These are phyloP conservation scores for Nylanderia fulva DNA, from an alignment of 1,140 invertebrate species.

Conservation along the genomic window DNA sequence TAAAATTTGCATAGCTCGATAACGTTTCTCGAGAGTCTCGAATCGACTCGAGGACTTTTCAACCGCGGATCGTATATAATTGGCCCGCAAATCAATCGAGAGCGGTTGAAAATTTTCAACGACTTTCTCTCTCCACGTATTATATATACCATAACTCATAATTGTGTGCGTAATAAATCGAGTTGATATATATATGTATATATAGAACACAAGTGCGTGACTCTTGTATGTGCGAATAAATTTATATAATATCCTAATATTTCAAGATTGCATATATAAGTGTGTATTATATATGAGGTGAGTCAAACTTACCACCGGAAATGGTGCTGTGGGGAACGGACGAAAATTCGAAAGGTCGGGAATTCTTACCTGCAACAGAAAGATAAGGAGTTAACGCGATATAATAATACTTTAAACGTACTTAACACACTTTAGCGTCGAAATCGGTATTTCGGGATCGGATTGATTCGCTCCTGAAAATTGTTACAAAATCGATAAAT, in stretches of 20 bases:
- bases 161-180: not conserved
- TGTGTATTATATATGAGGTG: slow-evolving; percentile 29
- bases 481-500: not conserved
- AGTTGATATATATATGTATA: not conserved
- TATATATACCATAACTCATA: not conserved
- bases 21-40: slow-evolving; percentile 31
- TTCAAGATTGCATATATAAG: slow-evolving; percentile 10
- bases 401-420: not conserved
- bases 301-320: slow-evolving; percentile 56
- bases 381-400: not conserved
- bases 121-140: no score
- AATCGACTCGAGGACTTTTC: not conserved
- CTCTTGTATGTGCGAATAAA: not conserved
- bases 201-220: not conserved
- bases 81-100: not conserved
- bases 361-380: slow-evolving; percentile 56
- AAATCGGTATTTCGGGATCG: not conserved
- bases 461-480: not conserved
- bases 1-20: slow-evolving; percentile 63
- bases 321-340: slow-evolving; percentile 56
- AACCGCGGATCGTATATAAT: not conserved
- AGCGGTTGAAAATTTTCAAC: no score
- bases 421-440: no score
- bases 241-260: not conserved
- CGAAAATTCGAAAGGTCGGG: slow-evolving; percentile 62